phyloP scores from a whole-genome alignment of 2,888 invertebrate genomes.

The Temnothorax ravouxi region DNA sequence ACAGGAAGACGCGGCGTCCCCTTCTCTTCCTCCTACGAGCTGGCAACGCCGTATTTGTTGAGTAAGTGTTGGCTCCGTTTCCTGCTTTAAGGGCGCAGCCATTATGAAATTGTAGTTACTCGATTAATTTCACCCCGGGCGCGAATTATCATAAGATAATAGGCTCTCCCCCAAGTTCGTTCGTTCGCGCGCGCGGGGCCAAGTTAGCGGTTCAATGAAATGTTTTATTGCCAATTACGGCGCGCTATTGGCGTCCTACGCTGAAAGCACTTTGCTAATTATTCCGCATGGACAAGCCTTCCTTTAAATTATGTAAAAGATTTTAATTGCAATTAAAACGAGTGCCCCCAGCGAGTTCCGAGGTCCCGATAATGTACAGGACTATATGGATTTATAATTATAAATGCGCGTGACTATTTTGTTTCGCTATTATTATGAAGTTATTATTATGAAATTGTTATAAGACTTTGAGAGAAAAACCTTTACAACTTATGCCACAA shows the following conservation, averaged over 20 bases:
- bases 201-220: conserved; percentile 65
- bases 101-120: conserved; percentile 85
- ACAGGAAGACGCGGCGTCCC: conserved; percentile 34
- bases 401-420: background rate
- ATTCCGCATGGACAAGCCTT: conserved; percentile 52
- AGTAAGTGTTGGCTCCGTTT: conserved; percentile 35
- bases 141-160: conserved; percentile 85
- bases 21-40: conserved; percentile 39
- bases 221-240: conserved; percentile 76
- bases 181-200: conserved; percentile 29
- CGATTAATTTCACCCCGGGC: conserved; percentile 84
- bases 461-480: background rate
- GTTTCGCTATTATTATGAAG: background rate
- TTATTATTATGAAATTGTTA: background rate
- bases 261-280: conserved; percentile 62
- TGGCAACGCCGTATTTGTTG: conserved; percentile 52
- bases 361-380: background rate
- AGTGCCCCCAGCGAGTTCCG: background rate
- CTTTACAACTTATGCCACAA: background rate
- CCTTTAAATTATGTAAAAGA: conserved; percentile 60
- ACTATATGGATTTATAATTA: background rate
- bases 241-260: conserved; percentile 26
- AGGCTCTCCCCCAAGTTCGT: conserved; percentile 71
- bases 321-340: conserved; percentile 67
- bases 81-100: conserved; percentile 60